phyloP scores from a whole-genome alignment of 92 coral and sea anemone genomes.

The Zoanthus sociatus region DNA sequence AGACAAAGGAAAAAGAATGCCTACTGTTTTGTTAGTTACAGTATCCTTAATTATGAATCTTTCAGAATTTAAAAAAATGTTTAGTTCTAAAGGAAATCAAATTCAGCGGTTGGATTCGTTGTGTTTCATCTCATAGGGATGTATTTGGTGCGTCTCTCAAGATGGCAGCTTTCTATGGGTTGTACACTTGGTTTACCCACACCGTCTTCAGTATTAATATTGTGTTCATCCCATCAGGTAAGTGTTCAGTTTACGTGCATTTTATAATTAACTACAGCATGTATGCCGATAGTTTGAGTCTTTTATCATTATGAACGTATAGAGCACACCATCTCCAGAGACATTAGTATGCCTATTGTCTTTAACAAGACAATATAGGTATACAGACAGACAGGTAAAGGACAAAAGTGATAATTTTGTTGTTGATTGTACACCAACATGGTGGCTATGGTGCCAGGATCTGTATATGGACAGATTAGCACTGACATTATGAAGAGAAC shows the following conservation, averaged over 20 bases:
- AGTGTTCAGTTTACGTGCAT: not conserved
- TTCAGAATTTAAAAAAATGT: too few relatives aligned
- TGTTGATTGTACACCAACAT: too few relatives aligned
- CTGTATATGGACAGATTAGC: not conserved
- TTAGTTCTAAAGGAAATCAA: not conserved
- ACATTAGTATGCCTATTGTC: too few relatives aligned
- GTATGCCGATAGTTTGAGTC: not conserved
- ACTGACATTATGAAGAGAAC: not conserved
- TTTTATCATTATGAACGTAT: not conserved
- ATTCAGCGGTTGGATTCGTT: not conserved
- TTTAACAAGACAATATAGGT: too few relatives aligned
- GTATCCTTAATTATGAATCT: not conserved
- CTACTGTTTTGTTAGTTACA: too few relatives aligned
- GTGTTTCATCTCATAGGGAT: slow-evolving; percentile 67
- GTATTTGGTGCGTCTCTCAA: slow-evolving; percentile 98
- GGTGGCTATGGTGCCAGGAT: too few relatives aligned
- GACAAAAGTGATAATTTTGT: too few relatives aligned
- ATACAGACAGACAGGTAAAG: too few relatives aligned
- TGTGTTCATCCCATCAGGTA: slow-evolving; percentile 98
- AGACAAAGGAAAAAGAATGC: too few relatives aligned
- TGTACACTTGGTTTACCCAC: slow-evolving; percentile 97
- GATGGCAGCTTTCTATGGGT: slow-evolving; percentile 97
- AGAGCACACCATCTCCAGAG: too few relatives aligned
- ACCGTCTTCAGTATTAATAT: slow-evolving; percentile 92
- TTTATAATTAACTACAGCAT: not conserved